These are phyloP conservation scores for Sisor rabdophorus DNA, from an alignment of 2,113 vertebrate genomes.

Conservation along the genomic window DNA sequence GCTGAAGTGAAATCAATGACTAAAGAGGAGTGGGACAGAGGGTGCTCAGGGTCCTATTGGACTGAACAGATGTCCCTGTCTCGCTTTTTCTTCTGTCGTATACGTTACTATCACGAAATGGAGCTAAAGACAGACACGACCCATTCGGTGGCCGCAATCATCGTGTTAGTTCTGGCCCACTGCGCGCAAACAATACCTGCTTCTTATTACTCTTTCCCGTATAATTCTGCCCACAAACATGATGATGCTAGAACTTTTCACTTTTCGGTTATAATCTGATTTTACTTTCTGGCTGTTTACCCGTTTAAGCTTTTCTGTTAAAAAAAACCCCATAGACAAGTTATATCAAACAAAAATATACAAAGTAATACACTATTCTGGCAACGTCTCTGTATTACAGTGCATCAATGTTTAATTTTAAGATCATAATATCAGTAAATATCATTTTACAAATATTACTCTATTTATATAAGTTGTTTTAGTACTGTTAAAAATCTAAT, in stretches of 20 bases:
- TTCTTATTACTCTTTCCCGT: conserved; percentile 91
- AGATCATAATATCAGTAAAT: background rate
- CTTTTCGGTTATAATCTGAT: conserved; percentile 68
- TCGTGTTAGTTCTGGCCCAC: conserved; percentile 95
- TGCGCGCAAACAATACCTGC: conserved; percentile 95
- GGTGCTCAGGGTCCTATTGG: conserved; percentile 23
- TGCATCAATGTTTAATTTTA: background rate
- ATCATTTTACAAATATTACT: background rate
- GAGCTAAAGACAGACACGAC: conserved; percentile 89
- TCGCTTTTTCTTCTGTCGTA: conserved; percentile 87
- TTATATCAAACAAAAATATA: background rate
- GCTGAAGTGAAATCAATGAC: conserved; percentile 10
- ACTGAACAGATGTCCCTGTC: conserved; percentile 97
- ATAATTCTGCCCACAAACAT: conserved; percentile 73
- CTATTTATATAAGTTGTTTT: background rate
- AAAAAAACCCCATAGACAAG: background rate
- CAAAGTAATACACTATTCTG: background rate
- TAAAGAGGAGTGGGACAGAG: conserved; percentile 10
- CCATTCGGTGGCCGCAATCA: conserved; percentile 92
- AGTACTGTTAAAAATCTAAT: background rate
- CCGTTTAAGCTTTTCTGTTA: conserved; percentile 64
- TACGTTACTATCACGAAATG: conserved; percentile 91
- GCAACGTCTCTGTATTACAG: background rate
- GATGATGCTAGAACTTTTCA: conserved; percentile 69
- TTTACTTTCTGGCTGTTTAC: conserved; percentile 66